Percentiles rank a stretch among this genome's conserved stretches.
These are phyloP conservation scores for Rhynchopsitta pachyrhyncha DNA, from an alignment of 2,113 vertebrate species.

Conservation along the genomic window DNA sequence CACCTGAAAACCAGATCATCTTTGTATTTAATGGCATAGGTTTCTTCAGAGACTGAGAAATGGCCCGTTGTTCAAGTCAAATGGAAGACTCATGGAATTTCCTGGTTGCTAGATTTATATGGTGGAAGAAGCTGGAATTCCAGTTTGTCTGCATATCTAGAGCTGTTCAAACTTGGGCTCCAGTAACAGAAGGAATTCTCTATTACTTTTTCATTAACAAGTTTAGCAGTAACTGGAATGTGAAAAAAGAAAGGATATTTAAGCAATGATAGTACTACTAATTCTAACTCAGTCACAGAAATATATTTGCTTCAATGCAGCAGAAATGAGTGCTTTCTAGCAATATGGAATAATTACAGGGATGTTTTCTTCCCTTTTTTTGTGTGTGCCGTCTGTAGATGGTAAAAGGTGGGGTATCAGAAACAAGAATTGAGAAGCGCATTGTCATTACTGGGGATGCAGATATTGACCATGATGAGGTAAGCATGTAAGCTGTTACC, in stretches of 20 bases:
- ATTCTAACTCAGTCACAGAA: neutral
- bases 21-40: neutral
- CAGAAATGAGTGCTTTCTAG: neutral
- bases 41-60: neutral
- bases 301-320: neutral
- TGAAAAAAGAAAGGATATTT: neutral
- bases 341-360: neutral
- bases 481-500: conserved; percentile 55
- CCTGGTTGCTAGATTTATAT: neutral
- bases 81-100: neutral
- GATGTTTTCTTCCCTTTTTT: neutral
- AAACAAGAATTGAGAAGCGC: conserved; percentile 98
- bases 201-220: neutral
- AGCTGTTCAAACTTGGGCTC: neutral
- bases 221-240: neutral
- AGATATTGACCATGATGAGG: conserved; percentile 97
- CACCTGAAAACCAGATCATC: neutral
- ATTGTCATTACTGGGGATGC: conserved; percentile 98
- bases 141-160: neutral
- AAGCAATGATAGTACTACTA: neutral
- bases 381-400: conserved; percentile 71
- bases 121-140: neutral
- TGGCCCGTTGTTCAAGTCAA: neutral
- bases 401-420: conserved; percentile 93
- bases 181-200: neutral